Evolutionary conservation across 2,888 invertebrate genomes (phyloP), one percentile per base, ranked within the genome.

Genomic region (Bedellia somnulentella): DNA sequence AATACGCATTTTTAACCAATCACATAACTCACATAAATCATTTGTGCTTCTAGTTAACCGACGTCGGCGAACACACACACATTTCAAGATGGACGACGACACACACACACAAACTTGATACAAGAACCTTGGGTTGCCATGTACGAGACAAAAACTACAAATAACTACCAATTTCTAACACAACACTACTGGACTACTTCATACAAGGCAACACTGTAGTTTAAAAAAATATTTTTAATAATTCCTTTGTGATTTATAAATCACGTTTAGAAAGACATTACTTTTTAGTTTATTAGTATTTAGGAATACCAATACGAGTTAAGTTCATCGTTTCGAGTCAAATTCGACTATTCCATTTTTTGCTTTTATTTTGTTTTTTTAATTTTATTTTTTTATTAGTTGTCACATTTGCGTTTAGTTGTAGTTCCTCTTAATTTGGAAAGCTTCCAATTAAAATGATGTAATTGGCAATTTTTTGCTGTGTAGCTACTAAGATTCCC

Each of bases 181-280:
- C 3, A 5, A 14, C 26, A 26, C 8, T 21, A 10, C 10, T 8
- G 21, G 21, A 21, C 9, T n/a, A n/a, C n/a, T n/a, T n/a, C n/a
- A n/a, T n/a, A n/a, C n/a, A n/a, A n/a, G n/a, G n/a, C n/a, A n/a
- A n/a, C n/a, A n/a, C n/a, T n/a, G n/a, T n/a, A n/a, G n/a, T n/a
- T n/a, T n/a, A n/a, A n/a, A n/a, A n/a, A n/a, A n/a, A 5, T 18
- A 13, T 25, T 30, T 25, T 40, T 42, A 49, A 59, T 61, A 59
- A 70, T 71, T 71, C 70, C 70, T 70, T 56, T 56, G 70, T 71
- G 71, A 73, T 67, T 41, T 67, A n/a, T n/a, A 63, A 59, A 64
- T 73, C 70, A 71, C 73, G 55, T 53, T 53, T 61, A 67, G 70
- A 75, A 75, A 75, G 73, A 75, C 73, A 75, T 75, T 73, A 73